Evolutionary conservation across 2,888 invertebrate genomes (phyloP), one percentile per base, ranked within the genome.

Genomic region (Dynastes hyllus): DNA sequence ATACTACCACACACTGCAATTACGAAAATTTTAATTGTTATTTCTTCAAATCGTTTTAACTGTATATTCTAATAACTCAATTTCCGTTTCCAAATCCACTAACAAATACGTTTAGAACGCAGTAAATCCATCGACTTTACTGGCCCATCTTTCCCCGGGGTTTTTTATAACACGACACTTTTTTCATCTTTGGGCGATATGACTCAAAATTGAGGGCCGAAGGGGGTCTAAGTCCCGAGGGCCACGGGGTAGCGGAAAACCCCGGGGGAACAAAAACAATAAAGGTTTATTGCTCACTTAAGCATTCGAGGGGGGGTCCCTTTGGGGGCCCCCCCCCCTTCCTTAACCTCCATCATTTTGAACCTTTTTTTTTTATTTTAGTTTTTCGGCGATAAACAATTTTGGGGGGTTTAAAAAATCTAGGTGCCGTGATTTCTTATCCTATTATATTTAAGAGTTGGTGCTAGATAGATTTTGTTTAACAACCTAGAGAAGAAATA

Each of bases 221-320:
- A 53, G 61, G 66, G 71, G 55, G 32, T 55, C n/a, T 16, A 58
- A 73, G 45, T 22, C 58, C n/a, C n/a, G 75, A 77, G 71, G 79
- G 81, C 81, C 83, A 84, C 84, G 83, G n/a, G n/a, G n/a, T n/a
- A n/a, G n/a, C n/a, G n/a, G n/a, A n/a, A n/a, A n/a, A n/a, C n/a
- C n/a, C n/a, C n/a, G n/a, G n/a, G n/a, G 79, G 82, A 83, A 83
- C 83, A 82, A 83, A 83, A 85, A 83, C 83, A 85, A 83, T 84
- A 82, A 84, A 84, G 82, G 84, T 85, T 85, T 85, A 85, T 84
- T 83, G 84, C 84, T 79, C 82, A 82, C 83, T 84, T 84, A 83
- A 84, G 81, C 51, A 78, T 79, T 80, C 79, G 78, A 77, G 73
- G 61, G 61, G n/a, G n/a, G n/a, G n/a, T n/a, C n/a, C n/a, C n/a